Conservation (phyloP, 2,113 vertebrate genomes). For the Misgurnus mizolepis region DNA sequence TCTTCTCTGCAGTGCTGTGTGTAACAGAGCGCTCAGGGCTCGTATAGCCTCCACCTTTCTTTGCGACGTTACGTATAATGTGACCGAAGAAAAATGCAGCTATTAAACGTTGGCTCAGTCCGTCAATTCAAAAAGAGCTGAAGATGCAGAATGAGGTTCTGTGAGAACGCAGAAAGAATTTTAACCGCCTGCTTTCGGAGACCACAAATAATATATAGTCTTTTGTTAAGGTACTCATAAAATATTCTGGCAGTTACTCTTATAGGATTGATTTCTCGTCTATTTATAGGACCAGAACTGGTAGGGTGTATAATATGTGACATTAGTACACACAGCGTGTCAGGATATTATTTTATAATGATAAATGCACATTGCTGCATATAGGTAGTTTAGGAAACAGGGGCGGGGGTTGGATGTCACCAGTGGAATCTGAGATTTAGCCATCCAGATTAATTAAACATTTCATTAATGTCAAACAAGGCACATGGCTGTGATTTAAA, state of each 20-base stretch:
- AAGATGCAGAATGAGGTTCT: conserved; percentile 34
- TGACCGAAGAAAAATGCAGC: conserved; percentile 28
- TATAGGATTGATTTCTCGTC: conserved; percentile 13
- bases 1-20: conserved; percentile 8
- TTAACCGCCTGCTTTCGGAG: conserved; percentile 12
- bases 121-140: conserved; percentile 40
- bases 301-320: neutral
- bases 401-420: conserved; percentile 26
- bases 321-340: neutral
- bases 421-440: conserved; percentile 24
- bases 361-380: neutral
- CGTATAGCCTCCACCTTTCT: conserved; percentile 2
- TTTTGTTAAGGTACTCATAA: conserved; percentile 33
- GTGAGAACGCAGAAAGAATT: conserved; percentile 32
- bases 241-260: conserved; percentile 27
- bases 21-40: conserved; percentile 34
- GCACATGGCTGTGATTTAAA: conserved; percentile 23
- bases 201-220: conserved; percentile 20
- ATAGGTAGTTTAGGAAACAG: neutral
- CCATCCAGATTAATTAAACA: conserved; percentile 67
- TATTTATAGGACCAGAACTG: neutral
- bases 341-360: neutral
- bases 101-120: conserved; percentile 37
- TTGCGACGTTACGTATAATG: conserved; percentile 17
- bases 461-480: conserved; percentile 72